Evolutionary conservation across 2,888 invertebrate genomes (phyloP), one percentile per base, ranked within the genome.

Genomic region (Loripinus fragilis): DNA sequence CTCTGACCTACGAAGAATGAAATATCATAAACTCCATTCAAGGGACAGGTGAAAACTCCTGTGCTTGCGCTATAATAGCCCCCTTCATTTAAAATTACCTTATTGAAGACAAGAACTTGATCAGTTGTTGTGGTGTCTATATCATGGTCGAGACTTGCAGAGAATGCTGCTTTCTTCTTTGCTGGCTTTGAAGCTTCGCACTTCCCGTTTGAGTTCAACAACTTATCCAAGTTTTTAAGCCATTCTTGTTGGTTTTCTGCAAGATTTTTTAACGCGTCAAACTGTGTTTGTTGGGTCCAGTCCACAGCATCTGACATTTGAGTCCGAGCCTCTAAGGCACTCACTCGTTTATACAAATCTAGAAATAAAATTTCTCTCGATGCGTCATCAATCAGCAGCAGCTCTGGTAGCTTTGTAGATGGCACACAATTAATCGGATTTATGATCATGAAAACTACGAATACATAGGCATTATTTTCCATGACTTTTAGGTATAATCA

Each of bases 1-100:
- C 69, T 28, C n/a, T 70, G 69, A 0, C 50, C 69, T 3, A 70
- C 3, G 12, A 50, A 30, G 50, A 50, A 70, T 7, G 69, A 70
- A 50, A 70, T 35, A 23, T 70, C 69, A 50, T 70, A 70, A 0
- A 70, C 17, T 20, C 69, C 69, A 17, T 48, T 23, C 50, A 17
- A 33, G 2, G 69, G 69, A 23, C 50, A 50, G 5, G 69, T 70
- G n/a, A 70, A 70, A 8, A 52, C 23, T n/a, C 69, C 69, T 3
- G 69, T 52, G 15, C 17, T 17, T 48, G 7, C 5, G 52, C 52
- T 35, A 30, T 70, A 70, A 20, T 20, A 48, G 17, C 23, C 69
- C 2, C 69, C 69, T 70, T 48, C 69, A 35, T 70, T 70, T 33
- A 70, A 25, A 20, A 70, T n/a, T 8, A 70, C 50, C 20, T 50